Percentiles rank a stretch among this genome's conserved stretches.
phyloP scores from a whole-genome alignment of 1,140 invertebrate species.

The Cyphomyrmex costatus region DNA sequence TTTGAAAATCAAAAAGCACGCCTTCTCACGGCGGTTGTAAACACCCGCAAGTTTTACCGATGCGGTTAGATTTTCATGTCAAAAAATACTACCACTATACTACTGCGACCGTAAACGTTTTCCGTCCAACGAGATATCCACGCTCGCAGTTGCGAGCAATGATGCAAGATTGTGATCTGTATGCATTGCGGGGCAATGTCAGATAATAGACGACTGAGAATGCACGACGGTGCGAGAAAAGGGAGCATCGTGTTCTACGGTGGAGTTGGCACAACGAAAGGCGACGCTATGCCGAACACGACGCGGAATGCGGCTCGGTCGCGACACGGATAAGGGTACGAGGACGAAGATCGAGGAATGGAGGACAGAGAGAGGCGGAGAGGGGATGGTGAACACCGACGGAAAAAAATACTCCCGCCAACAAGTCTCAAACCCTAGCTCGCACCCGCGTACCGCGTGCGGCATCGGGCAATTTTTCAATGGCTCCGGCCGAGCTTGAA shows the following conservation, averaged over 20 bases:
- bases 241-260: constrained; percentile 8
- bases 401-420: constrained; percentile 71
- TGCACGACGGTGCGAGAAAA: neutral
- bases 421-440: constrained; percentile 78
- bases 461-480: constrained; percentile 84
- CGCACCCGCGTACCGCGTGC: constrained; percentile 63
- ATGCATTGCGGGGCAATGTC: neutral
- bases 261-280: constrained; percentile 48
- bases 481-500: constrained; percentile 85
- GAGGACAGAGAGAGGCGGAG: constrained; percentile 33
- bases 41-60: neutral
- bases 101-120: neutral
- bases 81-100: neutral
- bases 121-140: neutral
- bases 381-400: constrained; percentile 34
- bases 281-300: constrained; percentile 47
- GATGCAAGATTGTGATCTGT: constrained; percentile 31
- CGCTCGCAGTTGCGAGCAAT: neutral
- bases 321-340: constrained; percentile 63
- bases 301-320: constrained; percentile 48
- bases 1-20: neutral
- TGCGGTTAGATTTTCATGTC: no score
- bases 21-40: neutral
- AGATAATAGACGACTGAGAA: constrained; percentile 16
- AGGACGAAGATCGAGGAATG: constrained; percentile 49